Conservation (phyloP, 1,140 invertebrate genomes). For the Drosophila serrata region DNA sequence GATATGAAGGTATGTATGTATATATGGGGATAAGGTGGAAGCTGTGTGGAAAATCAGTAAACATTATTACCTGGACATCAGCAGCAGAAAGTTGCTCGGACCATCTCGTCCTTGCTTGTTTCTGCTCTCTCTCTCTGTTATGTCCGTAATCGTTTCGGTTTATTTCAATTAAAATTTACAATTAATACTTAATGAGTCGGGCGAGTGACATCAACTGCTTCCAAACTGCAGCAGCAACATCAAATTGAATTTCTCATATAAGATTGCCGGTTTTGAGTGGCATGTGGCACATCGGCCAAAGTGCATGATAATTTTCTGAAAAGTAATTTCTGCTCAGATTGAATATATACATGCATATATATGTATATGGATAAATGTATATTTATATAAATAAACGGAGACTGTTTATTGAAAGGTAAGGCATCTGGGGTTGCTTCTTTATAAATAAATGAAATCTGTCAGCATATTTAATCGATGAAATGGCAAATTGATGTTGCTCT, state of each 20-base stretch:
- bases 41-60: conserved; percentile 54
- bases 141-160: conserved; percentile 69
- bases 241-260: conserved; percentile 70
- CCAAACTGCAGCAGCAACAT: conserved; percentile 39
- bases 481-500: conserved; percentile 30
- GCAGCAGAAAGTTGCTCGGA: conserved; percentile 34
- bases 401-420: conserved; percentile 4
- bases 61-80: conserved; percentile 73
- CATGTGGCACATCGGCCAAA: conserved; percentile 29
- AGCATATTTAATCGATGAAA: conserved; percentile 58
- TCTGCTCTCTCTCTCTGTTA: not conserved
- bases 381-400: not conserved
- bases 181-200: conserved; percentile 82
- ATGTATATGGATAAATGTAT: not conserved
- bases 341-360: conserved; percentile 33
- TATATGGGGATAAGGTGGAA: not conserved
- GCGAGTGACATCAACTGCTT: conserved; percentile 54
- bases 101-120: not conserved
- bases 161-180: conserved; percentile 84
- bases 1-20: not conserved
- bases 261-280: conserved; percentile 32
- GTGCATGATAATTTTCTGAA: conserved; percentile 61
- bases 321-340: conserved; percentile 67
- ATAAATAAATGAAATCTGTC: conserved; percentile 46
- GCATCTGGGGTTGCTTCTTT: conserved; percentile 14